Conservation (phyloP, 2,888 invertebrate species). For the Girardia tigrina region DNA sequence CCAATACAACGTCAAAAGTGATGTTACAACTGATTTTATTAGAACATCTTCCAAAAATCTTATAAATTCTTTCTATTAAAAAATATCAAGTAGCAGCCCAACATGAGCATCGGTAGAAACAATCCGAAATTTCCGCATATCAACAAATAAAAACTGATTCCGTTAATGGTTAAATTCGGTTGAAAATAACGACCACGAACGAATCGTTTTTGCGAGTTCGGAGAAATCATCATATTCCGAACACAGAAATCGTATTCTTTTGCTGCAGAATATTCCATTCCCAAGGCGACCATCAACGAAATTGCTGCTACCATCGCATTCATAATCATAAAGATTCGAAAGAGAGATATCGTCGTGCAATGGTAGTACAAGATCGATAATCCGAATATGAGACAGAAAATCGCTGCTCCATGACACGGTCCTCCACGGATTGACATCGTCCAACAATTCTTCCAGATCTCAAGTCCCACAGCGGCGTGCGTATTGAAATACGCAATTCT, state of each 20-base stretch:
- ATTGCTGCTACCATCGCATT: neutral
- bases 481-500: neutral
- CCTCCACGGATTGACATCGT: neutral
- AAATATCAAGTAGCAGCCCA: neutral
- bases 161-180: neutral
- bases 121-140: neutral
- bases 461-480: neutral
- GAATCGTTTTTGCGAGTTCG: neutral
- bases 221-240: neutral
- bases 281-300: neutral
- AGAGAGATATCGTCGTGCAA: neutral
- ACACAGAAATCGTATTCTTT: constrained; percentile 18
- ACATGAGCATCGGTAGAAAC: neutral
- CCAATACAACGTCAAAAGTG: too few relatives aligned
- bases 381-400: neutral
- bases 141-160: neutral
- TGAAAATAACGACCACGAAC: constrained; percentile 1
- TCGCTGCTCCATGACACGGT: constrained; percentile 9
- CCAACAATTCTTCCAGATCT: constrained; percentile 7
- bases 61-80: neutral
- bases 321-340: constrained; percentile 14
- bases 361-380: neutral
- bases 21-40: too few relatives aligned
- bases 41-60: too few relatives aligned
- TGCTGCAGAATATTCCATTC: constrained; percentile 18